phyloP scores from a whole-genome alignment of 2,113 vertebrate species.

The Campylomormyrus numenius region DNA sequence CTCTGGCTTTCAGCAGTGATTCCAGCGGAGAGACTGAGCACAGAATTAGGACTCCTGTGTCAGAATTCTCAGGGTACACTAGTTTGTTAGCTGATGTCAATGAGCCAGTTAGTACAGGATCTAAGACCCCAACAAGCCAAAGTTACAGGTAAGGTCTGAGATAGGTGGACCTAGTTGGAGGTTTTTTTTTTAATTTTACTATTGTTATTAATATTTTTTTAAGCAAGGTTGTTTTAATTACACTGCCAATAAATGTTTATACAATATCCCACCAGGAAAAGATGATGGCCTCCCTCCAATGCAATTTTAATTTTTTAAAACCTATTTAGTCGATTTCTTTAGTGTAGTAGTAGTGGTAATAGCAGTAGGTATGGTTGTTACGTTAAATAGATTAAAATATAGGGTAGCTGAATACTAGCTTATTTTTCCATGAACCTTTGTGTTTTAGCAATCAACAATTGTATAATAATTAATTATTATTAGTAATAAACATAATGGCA shows the following conservation, averaged over 20 bases:
- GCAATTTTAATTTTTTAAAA: constrained; percentile 73
- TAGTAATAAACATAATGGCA: constrained; percentile 72
- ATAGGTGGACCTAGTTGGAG: constrained; percentile 64
- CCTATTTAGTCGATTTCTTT: constrained; percentile 81
- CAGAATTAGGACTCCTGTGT: constrained; percentile 92
- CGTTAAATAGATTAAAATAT: constrained; percentile 74
- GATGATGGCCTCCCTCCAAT: constrained; percentile 96
- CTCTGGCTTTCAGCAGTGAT: constrained; percentile 83
- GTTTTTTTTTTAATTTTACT: constrained; percentile 68
- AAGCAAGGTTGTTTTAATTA: constrained; percentile 49
- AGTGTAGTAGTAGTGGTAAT: constrained; percentile 51
- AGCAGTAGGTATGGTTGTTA: constrained; percentile 65
- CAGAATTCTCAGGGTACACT: constrained; percentile 99
- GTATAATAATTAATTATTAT: constrained; percentile 68
- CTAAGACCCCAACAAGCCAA: constrained; percentile 97
- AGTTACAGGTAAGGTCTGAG: constrained; percentile 93
- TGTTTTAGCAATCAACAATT: constrained; percentile 87
- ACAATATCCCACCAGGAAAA: constrained; percentile 87
- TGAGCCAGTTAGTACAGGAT: constrained; percentile 96
- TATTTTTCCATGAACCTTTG: constrained; percentile 67
- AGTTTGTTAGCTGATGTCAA: constrained; percentile 97
- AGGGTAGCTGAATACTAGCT: constrained; percentile 61
- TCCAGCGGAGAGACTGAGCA: constrained; percentile 86
- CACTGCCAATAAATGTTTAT: constrained; percentile 99
- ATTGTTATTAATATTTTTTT: constrained; percentile 52